phyloP scores from a whole-genome alignment of 1,140 invertebrate species.

The Diachasma alloeum region DNA sequence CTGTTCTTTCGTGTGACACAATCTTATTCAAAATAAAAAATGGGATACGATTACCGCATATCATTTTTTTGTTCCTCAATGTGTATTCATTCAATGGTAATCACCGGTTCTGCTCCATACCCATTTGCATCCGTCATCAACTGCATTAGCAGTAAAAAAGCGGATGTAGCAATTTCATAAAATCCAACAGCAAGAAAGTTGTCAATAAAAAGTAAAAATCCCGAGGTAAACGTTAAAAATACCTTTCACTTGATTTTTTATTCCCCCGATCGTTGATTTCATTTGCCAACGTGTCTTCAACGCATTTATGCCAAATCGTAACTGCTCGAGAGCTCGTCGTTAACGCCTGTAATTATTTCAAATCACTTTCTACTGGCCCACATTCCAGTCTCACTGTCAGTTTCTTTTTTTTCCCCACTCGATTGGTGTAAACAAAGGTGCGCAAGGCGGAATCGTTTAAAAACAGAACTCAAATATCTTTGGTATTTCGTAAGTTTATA shows the following conservation, averaged over 20 bases:
- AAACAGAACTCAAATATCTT: background rate
- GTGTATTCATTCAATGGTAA: too few species aligned
- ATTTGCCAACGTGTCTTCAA: background rate
- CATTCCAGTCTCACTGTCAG: background rate
- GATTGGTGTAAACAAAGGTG: background rate
- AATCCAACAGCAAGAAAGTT: background rate
- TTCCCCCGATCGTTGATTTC: background rate
- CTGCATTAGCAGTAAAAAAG: background rate
- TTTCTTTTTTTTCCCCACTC: background rate
- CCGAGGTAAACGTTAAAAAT: background rate
- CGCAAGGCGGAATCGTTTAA: background rate
- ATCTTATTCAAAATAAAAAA: too few species aligned
- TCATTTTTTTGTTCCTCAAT: too few species aligned
- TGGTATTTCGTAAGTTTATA: background rate
- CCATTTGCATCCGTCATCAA: too few species aligned
- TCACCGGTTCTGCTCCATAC: too few species aligned
- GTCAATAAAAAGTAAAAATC: background rate
- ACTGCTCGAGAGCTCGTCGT: background rate
- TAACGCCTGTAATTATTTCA: conserved; percentile 20
- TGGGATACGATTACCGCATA: too few species aligned
- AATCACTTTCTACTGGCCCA: conserved; percentile 35
- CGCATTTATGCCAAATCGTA: background rate
- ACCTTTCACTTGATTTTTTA: background rate
- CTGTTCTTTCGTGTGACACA: too few species aligned
- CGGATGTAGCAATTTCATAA: background rate